Percentiles rank a stretch among this genome's conserved stretches.
Conservation (phyloP, 2,888 invertebrate species). For the Eristalinus sepulchralis region DNA sequence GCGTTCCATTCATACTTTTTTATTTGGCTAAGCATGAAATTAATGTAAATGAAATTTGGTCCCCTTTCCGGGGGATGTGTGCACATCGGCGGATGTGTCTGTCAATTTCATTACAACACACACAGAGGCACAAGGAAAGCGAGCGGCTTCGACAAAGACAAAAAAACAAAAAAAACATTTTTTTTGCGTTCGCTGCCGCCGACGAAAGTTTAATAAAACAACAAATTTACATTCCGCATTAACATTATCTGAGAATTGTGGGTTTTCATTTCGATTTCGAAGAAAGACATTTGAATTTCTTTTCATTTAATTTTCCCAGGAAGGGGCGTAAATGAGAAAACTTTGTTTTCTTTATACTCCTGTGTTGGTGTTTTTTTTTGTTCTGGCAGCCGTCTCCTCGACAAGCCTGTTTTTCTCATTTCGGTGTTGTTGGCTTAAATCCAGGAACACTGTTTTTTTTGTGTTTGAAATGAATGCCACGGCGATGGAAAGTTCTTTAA, state of each 20-base stretch:
- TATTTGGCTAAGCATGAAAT: constrained; percentile 40
- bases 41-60: constrained; percentile 32
- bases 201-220: constrained; percentile 53
- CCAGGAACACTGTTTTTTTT: not conserved
- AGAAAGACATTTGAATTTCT: constrained; percentile 45
- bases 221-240: constrained; percentile 35
- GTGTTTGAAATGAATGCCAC: not conserved
- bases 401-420: not conserved
- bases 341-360: constrained; percentile 47
- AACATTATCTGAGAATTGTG: constrained; percentile 46
- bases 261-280: constrained; percentile 49
- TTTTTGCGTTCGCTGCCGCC: not conserved
- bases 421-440: not conserved
- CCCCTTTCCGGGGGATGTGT: not conserved
- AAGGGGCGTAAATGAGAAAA: constrained; percentile 52
- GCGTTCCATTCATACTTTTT: constrained; percentile 15
- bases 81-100: not conserved
- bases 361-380: not conserved
- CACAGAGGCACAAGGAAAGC: not conserved
- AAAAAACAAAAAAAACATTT: not conserved
- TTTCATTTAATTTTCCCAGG: constrained; percentile 18
- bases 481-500: not conserved
- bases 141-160: not conserved
- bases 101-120: constrained; percentile 30
- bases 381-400: not conserved